Evolutionary conservation across 2,113 vertebrate genomes (phyloP).

Genomic region (Cyprinus carpio): DNA sequence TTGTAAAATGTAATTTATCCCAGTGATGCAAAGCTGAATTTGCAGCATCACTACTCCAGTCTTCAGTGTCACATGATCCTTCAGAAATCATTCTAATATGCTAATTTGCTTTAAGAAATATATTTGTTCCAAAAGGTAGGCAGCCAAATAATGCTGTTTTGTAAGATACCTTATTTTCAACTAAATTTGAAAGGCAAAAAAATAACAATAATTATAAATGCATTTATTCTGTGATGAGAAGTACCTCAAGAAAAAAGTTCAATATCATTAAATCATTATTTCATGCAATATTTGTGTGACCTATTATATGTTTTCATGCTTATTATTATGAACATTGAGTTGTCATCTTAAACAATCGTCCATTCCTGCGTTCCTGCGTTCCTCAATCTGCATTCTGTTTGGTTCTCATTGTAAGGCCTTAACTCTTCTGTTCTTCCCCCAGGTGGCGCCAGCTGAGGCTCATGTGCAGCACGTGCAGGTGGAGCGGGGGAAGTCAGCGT

Average conservation of each 20-base stretch:
- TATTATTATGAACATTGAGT: neutral
- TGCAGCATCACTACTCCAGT: too few relatives aligned
- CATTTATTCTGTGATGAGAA: too few relatives aligned
- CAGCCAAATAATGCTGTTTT: neutral
- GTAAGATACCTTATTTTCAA: neutral
- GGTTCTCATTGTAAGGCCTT: neutral
- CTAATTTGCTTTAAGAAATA: too few relatives aligned
- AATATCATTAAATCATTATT: too few relatives aligned
- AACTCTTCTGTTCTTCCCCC: neutral
- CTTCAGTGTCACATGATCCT: too few relatives aligned
- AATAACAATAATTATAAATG: too few relatives aligned
- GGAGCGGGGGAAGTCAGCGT: conserved; percentile 64
- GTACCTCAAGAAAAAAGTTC: too few relatives aligned
- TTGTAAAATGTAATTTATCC: too few relatives aligned
- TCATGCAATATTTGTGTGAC: neutral
- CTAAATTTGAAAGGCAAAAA: too few relatives aligned
- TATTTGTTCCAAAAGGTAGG: neutral
- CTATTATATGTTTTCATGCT: neutral
- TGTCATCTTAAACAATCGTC: neutral
- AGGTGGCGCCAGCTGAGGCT: conserved; percentile 8
- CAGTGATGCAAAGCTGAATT: too few relatives aligned
- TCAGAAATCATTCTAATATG: too few relatives aligned
- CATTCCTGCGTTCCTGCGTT: neutral
- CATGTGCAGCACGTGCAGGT: conserved; percentile 47
- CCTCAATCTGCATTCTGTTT: neutral